These are phyloP conservation scores for Calephelis perditalis DNA, from an alignment of 2,888 invertebrate genomes.

Conservation along the genomic window DNA sequence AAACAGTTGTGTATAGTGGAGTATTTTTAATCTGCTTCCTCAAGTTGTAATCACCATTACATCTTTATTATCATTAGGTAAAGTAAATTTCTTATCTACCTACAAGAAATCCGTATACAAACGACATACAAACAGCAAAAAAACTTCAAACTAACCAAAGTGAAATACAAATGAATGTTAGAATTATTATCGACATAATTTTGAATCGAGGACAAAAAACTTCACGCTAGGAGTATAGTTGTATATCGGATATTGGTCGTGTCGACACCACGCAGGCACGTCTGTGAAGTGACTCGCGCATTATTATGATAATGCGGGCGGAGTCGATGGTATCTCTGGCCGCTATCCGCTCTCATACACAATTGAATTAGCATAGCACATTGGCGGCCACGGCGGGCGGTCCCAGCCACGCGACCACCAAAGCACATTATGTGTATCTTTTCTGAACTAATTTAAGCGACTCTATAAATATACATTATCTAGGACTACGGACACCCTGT, in stretches of 20 bases:
- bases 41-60: too few relatives aligned
- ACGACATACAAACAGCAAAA: too few relatives aligned
- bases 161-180: too few relatives aligned
- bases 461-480: background rate
- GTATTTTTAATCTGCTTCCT: too few relatives aligned
- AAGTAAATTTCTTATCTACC: too few relatives aligned
- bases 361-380: constrained; percentile 76
- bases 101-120: too few relatives aligned
- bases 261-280: constrained; percentile 40
- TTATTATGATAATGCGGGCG: constrained; percentile 75
- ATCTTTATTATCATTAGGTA: too few relatives aligned
- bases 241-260: constrained; percentile 41
- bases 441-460: constrained; percentile 4
- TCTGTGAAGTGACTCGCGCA: constrained; percentile 63
- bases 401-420: constrained; percentile 69
- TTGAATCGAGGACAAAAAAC: too few relatives aligned
- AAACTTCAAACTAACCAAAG: too few relatives aligned
- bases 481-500: background rate
- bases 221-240: constrained; percentile 13
- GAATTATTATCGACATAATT: background rate
- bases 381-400: constrained; percentile 64
- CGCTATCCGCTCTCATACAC: constrained; percentile 62
- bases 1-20: too few relatives aligned
- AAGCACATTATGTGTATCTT: constrained; percentile 30
- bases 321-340: constrained; percentile 58